These are phyloP conservation scores for Archivesica marissinica DNA, from an alignment of 1,140 invertebrate genomes.

Conservation along the genomic window DNA sequence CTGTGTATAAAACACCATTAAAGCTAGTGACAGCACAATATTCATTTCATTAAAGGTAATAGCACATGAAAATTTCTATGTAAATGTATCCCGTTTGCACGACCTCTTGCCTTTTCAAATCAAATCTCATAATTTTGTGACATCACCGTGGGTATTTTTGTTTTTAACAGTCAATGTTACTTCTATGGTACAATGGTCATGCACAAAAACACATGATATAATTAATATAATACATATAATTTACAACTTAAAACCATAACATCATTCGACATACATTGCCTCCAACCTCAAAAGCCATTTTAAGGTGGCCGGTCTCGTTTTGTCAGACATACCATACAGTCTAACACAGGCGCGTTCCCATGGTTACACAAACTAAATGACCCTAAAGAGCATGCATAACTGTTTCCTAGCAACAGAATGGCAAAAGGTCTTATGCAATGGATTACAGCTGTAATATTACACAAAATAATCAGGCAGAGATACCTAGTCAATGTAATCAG, in stretches of 20 bases:
- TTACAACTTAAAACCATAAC: no score
- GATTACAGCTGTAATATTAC: slow-evolving; percentile 53
- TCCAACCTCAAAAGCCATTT: no score
- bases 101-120: slow-evolving; percentile 49
- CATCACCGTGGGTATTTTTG: slow-evolving; percentile 50
- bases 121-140: slow-evolving; percentile 4
- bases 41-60: slow-evolving; percentile 42
- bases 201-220: slow-evolving; percentile 36
- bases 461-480: slow-evolving; percentile 12
- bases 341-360: no score
- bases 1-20: slow-evolving; percentile 48
- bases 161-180: slow-evolving; percentile 9
- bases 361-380: slow-evolving; percentile 45
- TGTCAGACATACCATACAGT: no score
- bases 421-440: slow-evolving; percentile 66
- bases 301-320: no score
- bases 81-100: slow-evolving; percentile 36
- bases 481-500: neutral
- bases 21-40: slow-evolving; percentile 54
- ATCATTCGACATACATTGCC: no score
- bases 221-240: neutral
- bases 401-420: slow-evolving; percentile 63
- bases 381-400: slow-evolving; percentile 54
- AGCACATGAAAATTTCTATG: slow-evolving; percentile 36
- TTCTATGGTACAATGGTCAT: slow-evolving; percentile 24